Conservation (phyloP, 2,113 vertebrate genomes). For the Chaetodon trifascialis region DNA sequence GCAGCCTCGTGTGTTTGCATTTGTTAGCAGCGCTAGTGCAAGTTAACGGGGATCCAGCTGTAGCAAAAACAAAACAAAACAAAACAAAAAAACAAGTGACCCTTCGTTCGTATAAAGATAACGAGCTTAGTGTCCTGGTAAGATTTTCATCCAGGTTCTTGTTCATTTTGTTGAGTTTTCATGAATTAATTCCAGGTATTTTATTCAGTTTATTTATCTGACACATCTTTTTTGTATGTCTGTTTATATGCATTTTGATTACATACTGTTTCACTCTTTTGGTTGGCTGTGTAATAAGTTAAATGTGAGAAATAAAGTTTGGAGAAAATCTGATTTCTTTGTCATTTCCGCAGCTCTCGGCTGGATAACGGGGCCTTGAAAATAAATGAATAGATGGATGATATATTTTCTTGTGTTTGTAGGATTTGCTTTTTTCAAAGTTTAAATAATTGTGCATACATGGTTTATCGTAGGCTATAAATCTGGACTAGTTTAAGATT, state of each 20-base stretch:
- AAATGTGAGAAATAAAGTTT: constrained; percentile 63
- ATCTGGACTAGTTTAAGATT: too few species aligned
- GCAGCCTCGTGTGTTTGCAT: constrained; percentile 24
- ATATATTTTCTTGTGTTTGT: too few species aligned
- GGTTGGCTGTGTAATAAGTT: constrained; percentile 45
- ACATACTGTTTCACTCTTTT: constrained; percentile 18
- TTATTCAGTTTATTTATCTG: not conserved
- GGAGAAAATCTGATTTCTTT: constrained; percentile 38
- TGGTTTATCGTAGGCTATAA: too few species aligned
- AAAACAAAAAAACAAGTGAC: constrained; percentile 19
- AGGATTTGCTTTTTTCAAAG: not conserved
- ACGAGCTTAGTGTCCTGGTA: constrained; percentile 10
- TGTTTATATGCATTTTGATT: constrained; percentile 29
- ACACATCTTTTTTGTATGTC: constrained; percentile 11
- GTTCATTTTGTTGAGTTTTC: not conserved
- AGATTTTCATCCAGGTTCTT: not conserved
- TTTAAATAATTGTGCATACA: too few species aligned
- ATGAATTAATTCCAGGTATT: not conserved
- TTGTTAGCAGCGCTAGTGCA: constrained; percentile 23
- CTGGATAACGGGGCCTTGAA: not conserved
- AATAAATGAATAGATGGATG: not conserved
- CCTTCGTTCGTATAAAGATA: constrained; percentile 28
- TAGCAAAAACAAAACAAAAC: constrained; percentile 36
- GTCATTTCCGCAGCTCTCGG: not conserved
- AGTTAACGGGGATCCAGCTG: constrained; percentile 19